A percentile compares a stretch with the other conserved stretches of the same genome.
Conservation (phyloP, 2,888 invertebrate species). For the Lithophane ornitopus region DNA sequence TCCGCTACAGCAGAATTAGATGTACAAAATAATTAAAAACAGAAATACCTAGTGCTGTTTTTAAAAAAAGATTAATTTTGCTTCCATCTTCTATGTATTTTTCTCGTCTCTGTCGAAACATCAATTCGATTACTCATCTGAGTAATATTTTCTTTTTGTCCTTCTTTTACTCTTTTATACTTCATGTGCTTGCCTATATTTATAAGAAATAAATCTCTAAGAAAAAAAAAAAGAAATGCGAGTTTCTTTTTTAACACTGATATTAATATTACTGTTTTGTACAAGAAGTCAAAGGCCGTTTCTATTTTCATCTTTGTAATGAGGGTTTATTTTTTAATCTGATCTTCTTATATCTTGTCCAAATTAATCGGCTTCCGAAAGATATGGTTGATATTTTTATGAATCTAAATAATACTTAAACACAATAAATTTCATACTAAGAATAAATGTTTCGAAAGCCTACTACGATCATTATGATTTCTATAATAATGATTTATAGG, state of each 20-base stretch:
- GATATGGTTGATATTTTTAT: background rate
- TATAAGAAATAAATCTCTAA: background rate
- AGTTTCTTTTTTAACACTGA: background rate
- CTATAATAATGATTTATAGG: background rate
- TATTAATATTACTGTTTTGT: background rate
- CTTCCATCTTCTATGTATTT: slow-evolving; percentile 31
- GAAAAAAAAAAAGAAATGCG: background rate
- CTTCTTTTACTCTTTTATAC: background rate
- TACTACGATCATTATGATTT: background rate
- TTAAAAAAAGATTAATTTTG: slow-evolving; percentile 34
- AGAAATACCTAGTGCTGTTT: slow-evolving; percentile 30
- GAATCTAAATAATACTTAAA: background rate
- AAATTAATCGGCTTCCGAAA: background rate
- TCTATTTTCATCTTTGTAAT: background rate
- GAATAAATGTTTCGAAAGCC: background rate
- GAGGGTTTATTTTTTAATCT: background rate
- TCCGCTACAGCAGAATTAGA: slow-evolving; percentile 60
- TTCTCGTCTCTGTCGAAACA: slow-evolving; percentile 5
- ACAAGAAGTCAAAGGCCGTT: background rate
- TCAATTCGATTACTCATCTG: slow-evolving; percentile 25
- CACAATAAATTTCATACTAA: background rate
- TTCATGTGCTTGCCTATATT: background rate
- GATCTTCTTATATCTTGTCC: background rate
- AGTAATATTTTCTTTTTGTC: slow-evolving; percentile 1
- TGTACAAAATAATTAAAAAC: slow-evolving; percentile 65